phyloP scores from a whole-genome alignment of 2,113 vertebrate species.

The Scomber colias region DNA sequence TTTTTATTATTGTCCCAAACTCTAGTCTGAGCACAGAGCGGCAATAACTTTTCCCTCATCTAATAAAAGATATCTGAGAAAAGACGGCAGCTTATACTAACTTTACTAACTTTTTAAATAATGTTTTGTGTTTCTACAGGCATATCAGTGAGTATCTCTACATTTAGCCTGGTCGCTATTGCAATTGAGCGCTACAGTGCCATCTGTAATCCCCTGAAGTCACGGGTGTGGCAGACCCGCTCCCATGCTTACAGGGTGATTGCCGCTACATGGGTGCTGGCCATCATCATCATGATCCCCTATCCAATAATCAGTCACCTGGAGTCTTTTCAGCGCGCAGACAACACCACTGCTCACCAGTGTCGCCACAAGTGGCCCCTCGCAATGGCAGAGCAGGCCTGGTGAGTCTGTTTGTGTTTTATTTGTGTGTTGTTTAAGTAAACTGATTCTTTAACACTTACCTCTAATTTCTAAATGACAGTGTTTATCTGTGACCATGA shows the following conservation, averaged over 20 bases:
- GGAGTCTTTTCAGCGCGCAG: conserved; percentile 66
- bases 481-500: no score
- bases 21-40: conserved; percentile 5
- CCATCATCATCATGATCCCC: conserved; percentile 93
- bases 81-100: background rate
- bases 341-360: conserved; percentile 79
- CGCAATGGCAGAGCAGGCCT: conserved; percentile 86
- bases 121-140: conserved; percentile 80
- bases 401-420: conserved; percentile 83
- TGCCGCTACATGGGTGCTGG: conserved; percentile 90
- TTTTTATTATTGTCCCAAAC: conserved; percentile 12
- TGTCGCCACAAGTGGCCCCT: conserved; percentile 91
- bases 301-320: conserved; percentile 90
- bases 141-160: conserved; percentile 95
- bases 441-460: background rate
- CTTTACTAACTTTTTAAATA: conserved; percentile 12
- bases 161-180: conserved; percentile 95
- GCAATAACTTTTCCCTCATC: conserved; percentile 38
- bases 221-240: conserved; percentile 94
- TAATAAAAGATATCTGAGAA: conserved; percentile 13
- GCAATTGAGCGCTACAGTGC: conserved; percentile 96
- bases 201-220: conserved; percentile 96
- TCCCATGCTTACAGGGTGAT: conserved; percentile 96
- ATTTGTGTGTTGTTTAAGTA: background rate
- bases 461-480: no score